Base-by-base conservation (phyloP, 1,140 invertebrate species). In the Temnothorax longispinosus region DNA sequence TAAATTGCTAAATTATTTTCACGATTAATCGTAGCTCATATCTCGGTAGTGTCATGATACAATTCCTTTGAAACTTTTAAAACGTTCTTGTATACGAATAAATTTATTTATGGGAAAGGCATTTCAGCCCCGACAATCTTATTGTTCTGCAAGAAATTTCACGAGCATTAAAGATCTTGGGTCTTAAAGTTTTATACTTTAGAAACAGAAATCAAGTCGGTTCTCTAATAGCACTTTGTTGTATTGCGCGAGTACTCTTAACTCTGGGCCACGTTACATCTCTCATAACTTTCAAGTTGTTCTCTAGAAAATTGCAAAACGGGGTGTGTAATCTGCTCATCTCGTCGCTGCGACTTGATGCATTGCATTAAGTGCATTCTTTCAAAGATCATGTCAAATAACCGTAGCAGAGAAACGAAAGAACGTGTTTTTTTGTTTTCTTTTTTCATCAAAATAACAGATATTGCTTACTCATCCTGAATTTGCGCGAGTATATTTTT, bases 201-300 rank as follows among this genome's bases (percentile, higher is more conserved):
- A 62, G 10, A 76, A 76, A 13, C 35, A 8, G 60, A 47, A 62
- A 78, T 13, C 38, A 41, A 47, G 2, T 41, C 13, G 2, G 10
- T 27, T 27, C 15, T 41, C 8, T 38, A 27, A 27, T 27, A 27
- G 27, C 27, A 27, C 27, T 27, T 27, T 27, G 27, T 27, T 21
- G 2, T 44, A 15, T 44, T 56, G 8, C 3, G 11, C 58, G 6
- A 50, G 2, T 47, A 21, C 1, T 32, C 32, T 52, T 41, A 15
- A 15, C 41, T 78, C 15, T 32, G 2, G 54, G 78, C 85, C 65
- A n/a, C 50, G 77, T 89, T 85, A 65, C 35, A 56, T 32, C 58
- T 32, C 38, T 86, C 60, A 27, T 88, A 67, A 69, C 41, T 32
- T 38, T 21, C 1, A 72, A 62, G 64, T 78, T 4, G 13, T 13